Evolutionary conservation across 2,797 vertebrate genomes (phyloP).

Genomic region (Tympanoctomys barrerae): DNA sequence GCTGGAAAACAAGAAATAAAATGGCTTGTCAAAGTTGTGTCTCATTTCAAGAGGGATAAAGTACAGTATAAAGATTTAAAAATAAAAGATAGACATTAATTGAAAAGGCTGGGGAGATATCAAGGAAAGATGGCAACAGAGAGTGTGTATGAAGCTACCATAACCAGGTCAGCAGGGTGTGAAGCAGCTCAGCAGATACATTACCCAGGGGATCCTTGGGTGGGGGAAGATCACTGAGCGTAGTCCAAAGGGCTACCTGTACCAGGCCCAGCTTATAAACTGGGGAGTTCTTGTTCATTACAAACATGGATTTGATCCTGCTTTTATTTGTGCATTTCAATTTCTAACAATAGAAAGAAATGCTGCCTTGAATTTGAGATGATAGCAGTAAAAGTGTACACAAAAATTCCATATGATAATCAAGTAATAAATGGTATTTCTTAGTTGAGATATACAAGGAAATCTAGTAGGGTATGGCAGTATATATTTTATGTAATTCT

Average conservation of each 20-base stretch:
- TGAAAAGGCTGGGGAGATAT: neutral
- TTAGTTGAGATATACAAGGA: neutral
- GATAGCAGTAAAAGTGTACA: neutral
- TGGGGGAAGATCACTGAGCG: neutral
- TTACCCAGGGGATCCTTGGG: no score
- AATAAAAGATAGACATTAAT: neutral
- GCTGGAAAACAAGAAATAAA: constrained; percentile 53
- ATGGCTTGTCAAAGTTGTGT: neutral
- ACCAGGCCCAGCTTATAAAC: neutral
- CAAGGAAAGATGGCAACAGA: neutral
- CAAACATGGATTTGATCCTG: neutral
- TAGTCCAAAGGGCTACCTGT: neutral
- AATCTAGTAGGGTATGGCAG: neutral
- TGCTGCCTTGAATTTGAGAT: neutral
- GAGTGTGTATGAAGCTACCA: no score
- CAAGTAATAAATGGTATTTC: neutral
- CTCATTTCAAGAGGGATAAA: constrained; percentile 28
- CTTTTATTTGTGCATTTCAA: neutral
- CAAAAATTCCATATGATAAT: neutral
- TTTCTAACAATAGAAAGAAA: constrained; percentile 14
- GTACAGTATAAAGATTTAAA: neutral
- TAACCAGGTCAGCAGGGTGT: neutral
- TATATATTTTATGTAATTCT: neutral
- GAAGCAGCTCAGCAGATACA: neutral
- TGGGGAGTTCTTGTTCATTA: neutral